Conservation (phyloP, 1,140 invertebrate genomes). For the Rhagoletis zephyria region DNA sequence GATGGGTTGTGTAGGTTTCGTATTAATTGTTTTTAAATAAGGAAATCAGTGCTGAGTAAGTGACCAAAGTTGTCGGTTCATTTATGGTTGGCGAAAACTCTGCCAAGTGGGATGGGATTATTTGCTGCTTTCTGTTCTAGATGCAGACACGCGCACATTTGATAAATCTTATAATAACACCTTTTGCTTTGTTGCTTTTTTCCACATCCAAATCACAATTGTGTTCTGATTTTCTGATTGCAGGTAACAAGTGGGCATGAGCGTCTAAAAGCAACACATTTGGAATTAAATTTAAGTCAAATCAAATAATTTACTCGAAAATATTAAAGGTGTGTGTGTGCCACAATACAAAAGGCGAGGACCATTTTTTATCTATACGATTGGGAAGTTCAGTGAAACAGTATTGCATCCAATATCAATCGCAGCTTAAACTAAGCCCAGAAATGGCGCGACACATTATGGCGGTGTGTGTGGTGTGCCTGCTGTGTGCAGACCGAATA, state of each 20-base stretch:
- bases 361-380: neutral
- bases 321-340: neutral
- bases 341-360: constrained; percentile 23
- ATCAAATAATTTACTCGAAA: neutral
- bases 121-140: neutral
- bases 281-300: neutral
- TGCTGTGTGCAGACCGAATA: constrained; percentile 82
- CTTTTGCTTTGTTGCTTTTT: neutral
- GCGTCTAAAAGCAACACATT: neutral
- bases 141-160: neutral
- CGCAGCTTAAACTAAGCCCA: neutral
- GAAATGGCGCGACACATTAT: constrained; percentile 74
- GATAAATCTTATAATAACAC: neutral
- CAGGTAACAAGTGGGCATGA: constrained; percentile 46
- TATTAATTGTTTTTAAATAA: constrained; percentile 34
- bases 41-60: constrained; percentile 28
- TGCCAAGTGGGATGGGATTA: constrained; percentile 31
- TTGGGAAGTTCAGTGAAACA: neutral
- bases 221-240: neutral
- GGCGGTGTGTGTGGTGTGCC: constrained; percentile 85
- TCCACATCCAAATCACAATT: neutral
- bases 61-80: constrained; percentile 32
- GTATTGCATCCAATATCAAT: neutral
- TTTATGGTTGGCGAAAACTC: constrained; percentile 1
- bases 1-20: constrained; percentile 32